Evolutionary conservation across 2,888 invertebrate species (phyloP).

Genomic region (Athalia rosae): DNA sequence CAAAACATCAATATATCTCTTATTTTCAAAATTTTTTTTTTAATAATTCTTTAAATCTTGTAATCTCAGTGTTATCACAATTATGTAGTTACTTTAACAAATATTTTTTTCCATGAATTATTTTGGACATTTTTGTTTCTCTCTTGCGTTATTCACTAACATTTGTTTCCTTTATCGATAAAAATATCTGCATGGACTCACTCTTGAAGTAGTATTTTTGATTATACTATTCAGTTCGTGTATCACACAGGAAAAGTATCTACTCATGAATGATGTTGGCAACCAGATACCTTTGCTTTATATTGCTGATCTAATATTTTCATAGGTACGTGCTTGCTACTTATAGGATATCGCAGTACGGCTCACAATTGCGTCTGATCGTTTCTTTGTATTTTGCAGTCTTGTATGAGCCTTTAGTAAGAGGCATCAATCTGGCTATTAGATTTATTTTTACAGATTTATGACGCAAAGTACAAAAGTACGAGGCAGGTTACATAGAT

Average conservation of each 20-base stretch:
- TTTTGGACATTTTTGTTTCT: neutral
- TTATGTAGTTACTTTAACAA: neutral
- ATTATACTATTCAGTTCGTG: conserved; percentile 7
- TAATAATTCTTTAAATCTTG: neutral
- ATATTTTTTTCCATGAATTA: conserved; percentile 11
- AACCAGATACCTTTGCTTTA: conserved; percentile 10
- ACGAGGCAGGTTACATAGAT: neutral
- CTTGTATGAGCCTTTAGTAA: conserved; percentile 11
- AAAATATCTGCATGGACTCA: conserved; percentile 7
- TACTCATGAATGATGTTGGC: conserved; percentile 9
- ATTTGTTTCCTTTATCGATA: neutral
- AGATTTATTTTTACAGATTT: conserved; percentile 13
- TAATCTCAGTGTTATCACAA: conserved; percentile 34
- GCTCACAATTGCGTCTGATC: neutral
- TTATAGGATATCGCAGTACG: neutral
- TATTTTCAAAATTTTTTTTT: conserved; percentile 13
- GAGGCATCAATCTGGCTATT: neutral
- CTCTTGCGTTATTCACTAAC: neutral
- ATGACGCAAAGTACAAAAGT: neutral
- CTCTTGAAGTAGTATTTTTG: conserved; percentile 8
- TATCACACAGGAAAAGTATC: neutral
- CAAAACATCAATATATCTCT: conserved; percentile 5
- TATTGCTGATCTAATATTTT: neutral
- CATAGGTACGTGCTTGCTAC: neutral
- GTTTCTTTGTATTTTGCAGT: conserved; percentile 17